A percentile compares a stretch with the other conserved stretches of the same genome.
Evolutionary conservation across 2,888 invertebrate genomes (phyloP).

Genomic region (Xestoiulus laeticollis): DNA sequence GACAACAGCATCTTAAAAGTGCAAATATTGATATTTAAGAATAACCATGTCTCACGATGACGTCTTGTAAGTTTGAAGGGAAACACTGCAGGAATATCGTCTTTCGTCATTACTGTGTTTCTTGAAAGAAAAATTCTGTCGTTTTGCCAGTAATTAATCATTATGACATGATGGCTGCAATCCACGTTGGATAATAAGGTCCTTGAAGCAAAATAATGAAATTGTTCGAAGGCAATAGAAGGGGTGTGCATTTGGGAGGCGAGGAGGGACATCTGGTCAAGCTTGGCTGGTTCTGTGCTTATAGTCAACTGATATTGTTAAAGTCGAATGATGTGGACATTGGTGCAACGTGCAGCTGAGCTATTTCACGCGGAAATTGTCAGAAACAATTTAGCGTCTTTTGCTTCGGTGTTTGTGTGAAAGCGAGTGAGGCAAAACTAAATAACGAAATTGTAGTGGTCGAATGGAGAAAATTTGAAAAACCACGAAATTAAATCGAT

Average conservation of each 20-base stretch:
- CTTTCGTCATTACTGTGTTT: not conserved
- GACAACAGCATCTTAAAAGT: too few species aligned
- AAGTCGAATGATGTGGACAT: slow-evolving; percentile 10
- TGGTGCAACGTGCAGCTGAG: not conserved
- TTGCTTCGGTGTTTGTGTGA: not conserved
- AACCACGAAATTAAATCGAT: slow-evolving; percentile 20
- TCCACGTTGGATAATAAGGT: not conserved
- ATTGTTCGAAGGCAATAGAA: not conserved
- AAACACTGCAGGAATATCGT: not conserved
- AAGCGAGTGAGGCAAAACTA: not conserved
- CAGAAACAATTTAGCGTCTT: not conserved
- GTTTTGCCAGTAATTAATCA: not conserved
- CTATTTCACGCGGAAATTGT: not conserved
- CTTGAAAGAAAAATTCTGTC: not conserved
- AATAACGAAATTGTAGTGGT: not conserved
- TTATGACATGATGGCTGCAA: slow-evolving; percentile 5
- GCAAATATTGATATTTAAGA: too few species aligned
- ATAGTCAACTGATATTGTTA: not conserved
- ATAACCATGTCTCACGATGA: too few species aligned
- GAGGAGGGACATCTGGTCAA: not conserved
- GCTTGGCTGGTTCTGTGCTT: not conserved
- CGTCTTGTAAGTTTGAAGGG: not conserved
- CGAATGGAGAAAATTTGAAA: not conserved
- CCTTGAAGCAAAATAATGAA: not conserved
- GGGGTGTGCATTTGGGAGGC: not conserved